phyloP scores from a whole-genome alignment of 1,140 invertebrate species.

The Lordiphosa clarofinis region DNA sequence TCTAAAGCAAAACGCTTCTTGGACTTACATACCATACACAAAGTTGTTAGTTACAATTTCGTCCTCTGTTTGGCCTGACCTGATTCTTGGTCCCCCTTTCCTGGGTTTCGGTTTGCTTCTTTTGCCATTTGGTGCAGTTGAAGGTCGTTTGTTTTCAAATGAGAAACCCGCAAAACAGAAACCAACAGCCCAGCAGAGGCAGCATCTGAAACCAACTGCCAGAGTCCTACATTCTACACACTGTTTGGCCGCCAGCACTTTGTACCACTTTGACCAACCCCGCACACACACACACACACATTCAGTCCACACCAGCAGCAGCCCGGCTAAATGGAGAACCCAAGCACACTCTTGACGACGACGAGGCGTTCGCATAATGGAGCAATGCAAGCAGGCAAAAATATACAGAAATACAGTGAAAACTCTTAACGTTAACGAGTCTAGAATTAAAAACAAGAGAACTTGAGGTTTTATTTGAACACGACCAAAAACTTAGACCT shows the following conservation, averaged over 20 bases:
- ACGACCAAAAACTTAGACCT: too few relatives aligned
- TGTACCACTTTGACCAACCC: constrained; percentile 66
- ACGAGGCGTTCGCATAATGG: constrained; percentile 64
- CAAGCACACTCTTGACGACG: constrained; percentile 58
- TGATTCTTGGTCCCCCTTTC: constrained; percentile 31
- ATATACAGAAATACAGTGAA: constrained; percentile 28
- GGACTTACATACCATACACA: constrained; percentile 36
- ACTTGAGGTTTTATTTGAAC: neutral
- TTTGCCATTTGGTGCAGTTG: constrained; percentile 44
- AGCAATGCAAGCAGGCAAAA: constrained; percentile 37
- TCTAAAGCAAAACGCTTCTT: constrained; percentile 21
- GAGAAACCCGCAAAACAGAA: constrained; percentile 33
- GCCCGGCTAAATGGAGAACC: constrained; percentile 57
- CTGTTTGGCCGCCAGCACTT: constrained; percentile 61
- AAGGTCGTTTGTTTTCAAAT: constrained; percentile 55
- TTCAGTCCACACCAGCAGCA: constrained; percentile 3
- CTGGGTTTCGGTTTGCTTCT: constrained; percentile 21
- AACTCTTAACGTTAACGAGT: neutral
- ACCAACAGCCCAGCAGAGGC: constrained; percentile 33
- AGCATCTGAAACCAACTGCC: constrained; percentile 48
- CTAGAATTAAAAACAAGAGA: neutral
- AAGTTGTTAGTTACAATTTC: constrained; percentile 61
- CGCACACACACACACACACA: constrained; percentile 24
- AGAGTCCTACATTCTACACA: constrained; percentile 35
- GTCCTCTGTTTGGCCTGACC: constrained; percentile 28